Percentiles rank a stretch among this genome's conserved stretches.
Conservation (phyloP, 2,888 invertebrate genomes). For the Erynnis tages region DNA sequence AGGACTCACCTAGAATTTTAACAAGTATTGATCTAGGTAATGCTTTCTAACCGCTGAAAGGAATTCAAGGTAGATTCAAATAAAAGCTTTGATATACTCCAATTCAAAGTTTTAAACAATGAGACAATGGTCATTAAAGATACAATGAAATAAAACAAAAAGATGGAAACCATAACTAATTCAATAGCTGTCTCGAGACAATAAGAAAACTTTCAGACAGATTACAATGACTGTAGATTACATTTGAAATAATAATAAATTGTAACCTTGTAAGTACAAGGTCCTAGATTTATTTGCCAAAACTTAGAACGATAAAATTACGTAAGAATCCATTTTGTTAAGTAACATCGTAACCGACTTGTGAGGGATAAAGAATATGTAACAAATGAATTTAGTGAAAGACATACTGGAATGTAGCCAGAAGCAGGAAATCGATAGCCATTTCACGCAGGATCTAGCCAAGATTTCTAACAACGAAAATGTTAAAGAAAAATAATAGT, state of each 20-base stretch:
- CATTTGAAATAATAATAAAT: not conserved
- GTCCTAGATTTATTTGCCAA: conserved; percentile 3
- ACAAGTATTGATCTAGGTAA: not conserved
- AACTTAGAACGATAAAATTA: conserved; percentile 30
- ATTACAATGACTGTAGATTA: too few relatives aligned
- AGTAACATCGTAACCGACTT: conserved; percentile 39
- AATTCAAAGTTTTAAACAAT: too few relatives aligned
- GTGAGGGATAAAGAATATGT: conserved; percentile 43
- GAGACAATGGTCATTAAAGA: too few relatives aligned
- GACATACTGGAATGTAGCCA: conserved; percentile 68
- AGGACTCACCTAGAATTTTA: conserved; percentile 2
- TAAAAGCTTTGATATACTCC: not conserved
- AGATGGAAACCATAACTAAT: too few relatives aligned
- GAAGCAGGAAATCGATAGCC: conserved; percentile 60
- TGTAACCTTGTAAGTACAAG: not conserved
- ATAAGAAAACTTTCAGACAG: too few relatives aligned
- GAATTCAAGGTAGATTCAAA: not conserved
- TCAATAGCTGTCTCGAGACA: too few relatives aligned
- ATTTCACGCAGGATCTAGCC: conserved; percentile 48
- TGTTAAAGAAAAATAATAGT: too few relatives aligned
- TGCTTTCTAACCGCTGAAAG: not conserved
- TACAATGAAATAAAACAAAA: too few relatives aligned
- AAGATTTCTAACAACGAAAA: conserved; percentile 30
- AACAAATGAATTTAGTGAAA: conserved; percentile 68
- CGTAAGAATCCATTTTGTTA: conserved; percentile 41